Base-by-base conservation (phyloP, 2,888 invertebrate species). In the Drosophila histrio region DNA sequence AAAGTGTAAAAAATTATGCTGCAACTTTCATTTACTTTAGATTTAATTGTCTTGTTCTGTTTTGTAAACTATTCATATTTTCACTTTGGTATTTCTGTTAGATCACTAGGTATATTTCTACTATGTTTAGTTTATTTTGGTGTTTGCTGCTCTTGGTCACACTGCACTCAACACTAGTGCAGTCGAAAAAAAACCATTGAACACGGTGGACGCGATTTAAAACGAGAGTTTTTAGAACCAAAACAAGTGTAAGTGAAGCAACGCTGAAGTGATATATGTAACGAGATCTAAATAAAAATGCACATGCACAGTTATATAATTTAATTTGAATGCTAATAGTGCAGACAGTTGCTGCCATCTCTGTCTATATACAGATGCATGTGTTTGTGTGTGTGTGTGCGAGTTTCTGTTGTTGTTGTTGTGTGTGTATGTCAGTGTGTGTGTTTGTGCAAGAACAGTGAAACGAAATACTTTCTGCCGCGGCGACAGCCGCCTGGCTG, bases 171-270 rank as follows among this genome's bases (percentile, higher is more conserved):
- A 39, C 39, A 58, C 30, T 24, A 36, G 53, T 58, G 65, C 69
- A 75, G 78, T 75, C 78, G 69, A 73, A 75, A 75, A 74, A 75
- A 77, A 77, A 61, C 44, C 57, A 47, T 52, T 53, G 67, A 68
- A 43, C 21, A 43, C 19, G 38, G n/a, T 60, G 46, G 65, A 53
- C 60, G 59, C 22, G 60, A 36, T 46, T 34, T 61, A 28, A 28
- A 56, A 41, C 44, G 50, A 43, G 8, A 66, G 43, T 66, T 52
- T 52, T 70, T 59, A 52, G 15, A 71, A 59, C 62, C 74, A 77
- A 69, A 81, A 75, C 79, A 82, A 80, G 86, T 80, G 86, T 85
- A 80, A 85, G 79, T 82, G 82, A 64, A 59, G 34, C 65, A 64
- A 36, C 43, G 58, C 65, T 57, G 28, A 73, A 65, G 60, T 66